Conservation (phyloP, 2,797 vertebrate species). For the Leuciscus waleckii region DNA sequence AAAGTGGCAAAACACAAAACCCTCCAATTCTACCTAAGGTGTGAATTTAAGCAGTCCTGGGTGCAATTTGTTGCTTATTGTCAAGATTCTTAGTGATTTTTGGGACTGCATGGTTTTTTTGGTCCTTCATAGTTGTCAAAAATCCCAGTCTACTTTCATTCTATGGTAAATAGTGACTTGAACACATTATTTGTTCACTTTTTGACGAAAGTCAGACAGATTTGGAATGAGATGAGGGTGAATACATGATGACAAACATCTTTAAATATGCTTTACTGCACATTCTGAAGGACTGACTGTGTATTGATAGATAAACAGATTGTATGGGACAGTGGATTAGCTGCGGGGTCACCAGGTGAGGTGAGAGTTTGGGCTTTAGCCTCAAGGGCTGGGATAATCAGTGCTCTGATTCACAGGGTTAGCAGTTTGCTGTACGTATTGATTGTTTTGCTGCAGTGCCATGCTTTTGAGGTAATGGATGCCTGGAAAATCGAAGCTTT, state of each 20-base stretch:
- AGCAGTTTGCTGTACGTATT: constrained; percentile 47
- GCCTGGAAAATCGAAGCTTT: constrained; percentile 51
- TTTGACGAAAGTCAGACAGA: background rate
- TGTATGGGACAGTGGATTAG: constrained; percentile 10
- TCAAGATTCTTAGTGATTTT: background rate
- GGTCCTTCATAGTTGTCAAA: background rate
- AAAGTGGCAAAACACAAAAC: constrained; percentile 23
- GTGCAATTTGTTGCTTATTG: background rate
- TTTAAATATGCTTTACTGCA: background rate
- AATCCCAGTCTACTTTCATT: background rate
- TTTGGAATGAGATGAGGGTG: background rate
- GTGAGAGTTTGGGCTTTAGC: constrained; percentile 24
- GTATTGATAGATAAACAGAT: background rate
- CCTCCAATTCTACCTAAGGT: background rate
- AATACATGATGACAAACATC: background rate
- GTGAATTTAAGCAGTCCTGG: background rate
- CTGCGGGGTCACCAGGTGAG: constrained; percentile 40
- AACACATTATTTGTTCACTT: background rate
- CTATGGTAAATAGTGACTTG: background rate
- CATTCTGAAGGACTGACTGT: background rate
- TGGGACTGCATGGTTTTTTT: background rate
- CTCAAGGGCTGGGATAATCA: constrained; percentile 34
- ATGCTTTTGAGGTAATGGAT: constrained; percentile 52
- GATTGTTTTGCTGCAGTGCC: constrained; percentile 51
- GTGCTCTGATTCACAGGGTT: constrained; percentile 37